A percentile compares a stretch with the other conserved stretches of the same genome.
Conservation (phyloP, 2,113 vertebrate species). For the Malurus melanocephalus region DNA sequence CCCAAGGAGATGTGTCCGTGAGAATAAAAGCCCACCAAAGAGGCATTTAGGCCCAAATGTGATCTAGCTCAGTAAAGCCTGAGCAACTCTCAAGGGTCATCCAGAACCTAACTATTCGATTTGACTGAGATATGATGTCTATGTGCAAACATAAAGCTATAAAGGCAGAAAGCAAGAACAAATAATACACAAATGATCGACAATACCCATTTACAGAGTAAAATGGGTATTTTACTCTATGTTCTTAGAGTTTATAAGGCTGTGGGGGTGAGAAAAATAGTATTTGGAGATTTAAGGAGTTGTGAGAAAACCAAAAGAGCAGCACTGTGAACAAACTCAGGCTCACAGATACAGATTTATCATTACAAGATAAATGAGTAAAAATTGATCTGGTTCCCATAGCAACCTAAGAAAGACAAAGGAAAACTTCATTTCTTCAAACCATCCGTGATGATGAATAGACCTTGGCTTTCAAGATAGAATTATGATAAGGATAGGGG, state of each 20-base stretch:
- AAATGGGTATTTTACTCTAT: neutral
- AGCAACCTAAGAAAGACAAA: conserved; percentile 47
- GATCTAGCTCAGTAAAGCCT: neutral
- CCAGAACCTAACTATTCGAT: neutral
- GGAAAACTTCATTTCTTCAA: conserved; percentile 58
- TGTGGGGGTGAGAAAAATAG: neutral
- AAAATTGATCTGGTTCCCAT: conserved; percentile 44
- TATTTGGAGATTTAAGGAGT: conserved; percentile 17
- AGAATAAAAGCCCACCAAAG: neutral
- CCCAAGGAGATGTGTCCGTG: neutral
- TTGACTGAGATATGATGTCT: neutral
- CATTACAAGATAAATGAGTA: conserved; percentile 25
- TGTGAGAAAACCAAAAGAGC: neutral
- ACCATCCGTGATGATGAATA: conserved; percentile 45
- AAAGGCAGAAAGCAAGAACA: neutral
- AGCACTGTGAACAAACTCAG: neutral
- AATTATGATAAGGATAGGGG: conserved; percentile 7
- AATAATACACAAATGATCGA: neutral
- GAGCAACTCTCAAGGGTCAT: neutral
- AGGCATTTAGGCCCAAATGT: neutral
- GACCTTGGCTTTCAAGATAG: conserved; percentile 49
- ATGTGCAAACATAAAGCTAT: neutral
- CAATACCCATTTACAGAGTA: neutral
- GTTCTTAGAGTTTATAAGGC: neutral
- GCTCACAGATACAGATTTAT: neutral